Conservation (phyloP, 2,888 invertebrate species). For the Eudasyphora cyanicolor region DNA sequence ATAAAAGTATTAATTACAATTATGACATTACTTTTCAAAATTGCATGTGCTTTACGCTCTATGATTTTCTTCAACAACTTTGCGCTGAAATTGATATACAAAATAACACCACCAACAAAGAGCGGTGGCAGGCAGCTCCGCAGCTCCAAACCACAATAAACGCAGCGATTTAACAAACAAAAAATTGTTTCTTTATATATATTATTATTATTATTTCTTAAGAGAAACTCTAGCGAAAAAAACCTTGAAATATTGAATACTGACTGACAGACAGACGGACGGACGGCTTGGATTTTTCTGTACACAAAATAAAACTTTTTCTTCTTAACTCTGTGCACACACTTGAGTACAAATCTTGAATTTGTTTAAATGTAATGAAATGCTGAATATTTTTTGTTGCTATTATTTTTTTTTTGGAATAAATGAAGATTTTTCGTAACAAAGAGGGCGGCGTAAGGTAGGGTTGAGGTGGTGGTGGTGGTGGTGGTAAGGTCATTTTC, state of each 20-base stretch:
- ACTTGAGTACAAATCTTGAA: neutral
- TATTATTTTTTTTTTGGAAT: no score
- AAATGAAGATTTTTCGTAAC: conserved; percentile 3
- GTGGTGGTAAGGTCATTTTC: conserved; percentile 11
- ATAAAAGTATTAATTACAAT: conserved; percentile 72
- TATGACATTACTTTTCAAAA: conserved; percentile 75
- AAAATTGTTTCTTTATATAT: neutral
- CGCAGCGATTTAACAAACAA: conserved; percentile 15
- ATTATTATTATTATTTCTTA: conserved; percentile 21
- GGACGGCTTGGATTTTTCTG: no score
- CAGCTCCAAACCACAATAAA: conserved; percentile 37
- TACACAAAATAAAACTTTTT: neutral
- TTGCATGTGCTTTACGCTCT: conserved; percentile 71
- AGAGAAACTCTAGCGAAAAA: conserved; percentile 57
- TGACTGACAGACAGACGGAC: neutral
- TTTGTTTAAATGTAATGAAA: neutral
- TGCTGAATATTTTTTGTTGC: neutral
- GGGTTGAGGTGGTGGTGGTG: neutral
- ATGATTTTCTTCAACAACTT: conserved; percentile 52
- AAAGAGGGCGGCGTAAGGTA: conserved; percentile 16
- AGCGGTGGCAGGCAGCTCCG: no score
- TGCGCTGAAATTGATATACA: conserved; percentile 53
- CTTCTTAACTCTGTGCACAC: neutral
- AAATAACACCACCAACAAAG: conserved; percentile 11
- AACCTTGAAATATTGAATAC: conserved; percentile 32